phyloP scores from a whole-genome alignment of 1,140 invertebrate genomes.

The Bombus superbus region DNA sequence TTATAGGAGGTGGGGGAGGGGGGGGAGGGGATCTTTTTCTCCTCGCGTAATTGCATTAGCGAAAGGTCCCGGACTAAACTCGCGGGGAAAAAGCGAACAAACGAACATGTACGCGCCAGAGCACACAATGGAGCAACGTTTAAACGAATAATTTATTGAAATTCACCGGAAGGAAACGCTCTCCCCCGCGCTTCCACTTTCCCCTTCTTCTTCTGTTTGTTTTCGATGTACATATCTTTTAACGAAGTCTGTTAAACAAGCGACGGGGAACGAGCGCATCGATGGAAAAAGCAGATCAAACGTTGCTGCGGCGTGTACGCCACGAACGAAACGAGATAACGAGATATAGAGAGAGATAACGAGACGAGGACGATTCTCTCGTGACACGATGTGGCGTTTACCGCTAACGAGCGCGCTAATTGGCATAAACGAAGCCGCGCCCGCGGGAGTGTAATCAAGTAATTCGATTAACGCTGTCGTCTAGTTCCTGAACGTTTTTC shows the following conservation, averaged over 20 bases:
- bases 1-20: no score
- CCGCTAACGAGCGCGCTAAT: constrained; percentile 72
- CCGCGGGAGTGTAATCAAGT: constrained; percentile 56
- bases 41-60: background rate
- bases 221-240: constrained; percentile 14
- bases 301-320: constrained; percentile 10
- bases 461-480: constrained; percentile 51
- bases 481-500: constrained; percentile 37
- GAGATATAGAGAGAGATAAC: constrained; percentile 51
- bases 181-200: background rate
- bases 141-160: constrained; percentile 32
- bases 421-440: constrained; percentile 68
- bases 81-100: background rate
- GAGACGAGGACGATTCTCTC: constrained; percentile 54
- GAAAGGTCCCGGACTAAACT: background rate
- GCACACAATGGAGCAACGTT: background rate
- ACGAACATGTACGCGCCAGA: background rate
- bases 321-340: constrained; percentile 38
- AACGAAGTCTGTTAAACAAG: constrained; percentile 31
- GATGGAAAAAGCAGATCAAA: constrained; percentile 48
- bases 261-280: constrained; percentile 3
- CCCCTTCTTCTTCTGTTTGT: background rate
- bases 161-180: constrained; percentile 11
- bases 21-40: no score
- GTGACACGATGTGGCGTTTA: constrained; percentile 62